Base-by-base conservation (phyloP, 2,888 invertebrate genomes). In the Himalopsyche japonica region DNA sequence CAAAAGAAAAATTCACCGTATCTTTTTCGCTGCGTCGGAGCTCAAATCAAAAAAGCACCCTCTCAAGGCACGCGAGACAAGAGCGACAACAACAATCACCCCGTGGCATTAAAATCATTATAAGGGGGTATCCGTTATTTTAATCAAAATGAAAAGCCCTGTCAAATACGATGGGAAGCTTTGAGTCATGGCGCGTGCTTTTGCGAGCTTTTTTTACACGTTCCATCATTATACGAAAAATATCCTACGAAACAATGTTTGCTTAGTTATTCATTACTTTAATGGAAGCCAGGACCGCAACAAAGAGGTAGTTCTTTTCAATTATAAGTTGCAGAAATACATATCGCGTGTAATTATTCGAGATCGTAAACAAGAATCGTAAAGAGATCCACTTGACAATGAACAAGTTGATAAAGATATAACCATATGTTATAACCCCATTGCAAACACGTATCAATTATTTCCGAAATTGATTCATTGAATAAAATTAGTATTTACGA, bases 201-300 rank as follows among this genome's bases (percentile, higher is more conserved):
- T 86, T 86, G 84, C 79, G 70, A 77, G 34, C 70, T 79, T 86
- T 86, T 86, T 86, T 85, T 85, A 34, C 80, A 70, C 82, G 27
- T 57, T 84, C 84, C 43, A 81, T 86, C 84, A 86, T 86, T 86
- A 86, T 78, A 77, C 83, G 86, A 49, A 77, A 83, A 85, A 84
- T 85, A 86, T 86, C 86, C 81, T 83, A 82, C 77, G 85, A 86
- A 85, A 84, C 86, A 86, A 85, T 86, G 86, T 85, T 86, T 86
- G 86, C 78, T 85, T 80, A 86, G 83, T 85, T 86, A 85, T 86
- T 86, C 86, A 86, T 86, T 86, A 86, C 80, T 83, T 86, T 86
- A 86, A 86, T 86, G 86, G 86, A 86, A 84, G 81, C 77, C 81
- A 70, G 70, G 70, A 27, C 70, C 79, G 70, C 27, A 70, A 15